Conservation (phyloP, 2,113 vertebrate genomes). For the Mormyrus iriodes region DNA sequence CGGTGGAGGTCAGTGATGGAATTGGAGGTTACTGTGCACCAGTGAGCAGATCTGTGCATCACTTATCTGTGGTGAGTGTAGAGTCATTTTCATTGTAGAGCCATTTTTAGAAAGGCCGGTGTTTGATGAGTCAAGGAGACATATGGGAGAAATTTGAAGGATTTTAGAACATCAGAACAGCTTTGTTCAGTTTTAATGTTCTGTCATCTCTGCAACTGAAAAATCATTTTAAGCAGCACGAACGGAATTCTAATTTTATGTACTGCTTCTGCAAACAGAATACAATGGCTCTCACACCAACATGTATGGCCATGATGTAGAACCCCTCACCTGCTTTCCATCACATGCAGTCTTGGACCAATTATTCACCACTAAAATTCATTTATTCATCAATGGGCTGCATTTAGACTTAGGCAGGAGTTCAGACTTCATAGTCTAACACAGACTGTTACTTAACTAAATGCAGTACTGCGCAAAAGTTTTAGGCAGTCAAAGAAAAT, state of each 20-base stretch:
- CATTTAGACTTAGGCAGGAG: background rate
- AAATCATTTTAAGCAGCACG: background rate
- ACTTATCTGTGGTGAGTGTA: background rate
- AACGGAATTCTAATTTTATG: background rate
- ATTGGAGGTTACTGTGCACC: background rate
- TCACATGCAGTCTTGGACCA: background rate
- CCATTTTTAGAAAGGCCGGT: background rate
- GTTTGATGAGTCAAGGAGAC: background rate
- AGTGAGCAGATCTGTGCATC: background rate
- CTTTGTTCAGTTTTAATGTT: background rate
- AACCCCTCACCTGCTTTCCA: constrained; percentile 1
- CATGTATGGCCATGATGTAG: background rate
- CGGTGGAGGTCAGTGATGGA: background rate
- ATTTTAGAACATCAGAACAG: background rate
- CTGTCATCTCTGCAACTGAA: background rate
- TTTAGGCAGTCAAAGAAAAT: background rate
- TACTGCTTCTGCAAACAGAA: background rate
- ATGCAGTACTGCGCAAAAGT: background rate
- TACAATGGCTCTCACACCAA: background rate
- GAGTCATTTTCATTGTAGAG: background rate
- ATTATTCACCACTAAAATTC: background rate
- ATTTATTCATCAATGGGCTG: background rate
- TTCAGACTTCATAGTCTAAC: background rate
- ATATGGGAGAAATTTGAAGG: background rate
- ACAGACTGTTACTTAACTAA: background rate